These are phyloP conservation scores for Seriola quinqueradiata DNA, from an alignment of 2,113 vertebrate species.

Conservation along the genomic window DNA sequence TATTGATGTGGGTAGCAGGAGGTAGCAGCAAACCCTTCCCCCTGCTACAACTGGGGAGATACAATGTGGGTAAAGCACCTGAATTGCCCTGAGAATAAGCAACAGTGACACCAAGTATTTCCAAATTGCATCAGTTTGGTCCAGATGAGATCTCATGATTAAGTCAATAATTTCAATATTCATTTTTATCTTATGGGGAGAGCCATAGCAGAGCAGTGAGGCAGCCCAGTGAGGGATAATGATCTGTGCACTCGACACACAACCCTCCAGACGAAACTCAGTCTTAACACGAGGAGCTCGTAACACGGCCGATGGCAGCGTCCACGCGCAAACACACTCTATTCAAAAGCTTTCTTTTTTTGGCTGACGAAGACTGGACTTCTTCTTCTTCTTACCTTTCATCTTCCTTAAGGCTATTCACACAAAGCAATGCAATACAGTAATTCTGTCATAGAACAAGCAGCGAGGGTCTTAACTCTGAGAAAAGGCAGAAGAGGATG, in stretches of 20 bases:
- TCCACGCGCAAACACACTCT: background rate
- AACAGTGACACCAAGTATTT: conserved; percentile 40
- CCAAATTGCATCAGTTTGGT: conserved; percentile 48
- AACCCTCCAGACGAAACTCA: conserved; percentile 46
- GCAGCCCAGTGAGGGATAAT: conserved; percentile 50
- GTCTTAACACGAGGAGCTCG: conserved; percentile 27
- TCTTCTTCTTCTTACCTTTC: conserved; percentile 14
- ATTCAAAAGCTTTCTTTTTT: background rate
- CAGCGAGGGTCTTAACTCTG: background rate
- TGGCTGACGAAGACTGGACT: background rate
- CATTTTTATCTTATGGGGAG: conserved; percentile 47
- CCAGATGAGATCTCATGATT: conserved; percentile 55
- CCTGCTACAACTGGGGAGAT: conserved; percentile 3
- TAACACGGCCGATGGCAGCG: conserved; percentile 12
- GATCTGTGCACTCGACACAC: conserved; percentile 42
- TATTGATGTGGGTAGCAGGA: conserved; percentile 64
- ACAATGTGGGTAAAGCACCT: conserved; percentile 31
- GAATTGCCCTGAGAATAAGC: conserved; percentile 34
- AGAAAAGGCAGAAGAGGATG: conserved; percentile 57
- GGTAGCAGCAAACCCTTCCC: conserved; percentile 13
- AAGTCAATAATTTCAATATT: conserved; percentile 65
- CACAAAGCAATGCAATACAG: background rate
- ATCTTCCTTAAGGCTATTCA: background rate
- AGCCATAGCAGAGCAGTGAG: conserved; percentile 24
- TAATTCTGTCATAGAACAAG: conserved; percentile 13